Evolutionary conservation across 2,113 vertebrate species (phyloP), one percentile per base, ranked within the genome.

Genomic region (Lichenostomus cassidix): DNA sequence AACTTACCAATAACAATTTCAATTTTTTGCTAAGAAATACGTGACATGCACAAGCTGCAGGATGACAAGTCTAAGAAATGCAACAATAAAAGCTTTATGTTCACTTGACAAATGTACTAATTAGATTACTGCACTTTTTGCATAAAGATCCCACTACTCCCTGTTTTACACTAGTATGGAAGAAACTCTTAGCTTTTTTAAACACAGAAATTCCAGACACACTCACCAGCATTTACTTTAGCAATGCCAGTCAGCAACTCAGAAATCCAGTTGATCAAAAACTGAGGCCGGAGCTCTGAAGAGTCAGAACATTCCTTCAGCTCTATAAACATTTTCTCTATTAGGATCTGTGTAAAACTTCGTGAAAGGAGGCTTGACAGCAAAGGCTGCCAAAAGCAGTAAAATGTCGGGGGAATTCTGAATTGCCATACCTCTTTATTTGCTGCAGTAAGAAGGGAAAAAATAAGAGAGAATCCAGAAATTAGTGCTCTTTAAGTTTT

Each of bases 301-400:
- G 73, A 77, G 11, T 94, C 96, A 52, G 95, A 84, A 80, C 98
- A 98, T 49, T 96, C 95, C 64, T 99, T 98, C 82, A 99, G 76
- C 62, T 99, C 98, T 2, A 82, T 49, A 41, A 99, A 98, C 92
- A 99, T 98, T 95, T 98, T 99, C 92, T 99, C 98, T 75, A 99
- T 96, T 12, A 99, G 92, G 49, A 97, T 94, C 87, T 98, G 98
- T 3, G 98, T 97, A 70, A 99, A 99, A n/a, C 94, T 69, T 17
- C 88, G 96, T 2, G 98, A 98, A 83, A 98, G 98, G 55, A 99
- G 97, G 53, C 97, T 94, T 95, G 98, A 98, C 64, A 99, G 96
- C 76, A 99, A 97, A 15, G 99, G 99, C 81, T 99, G 98, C 99
- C 99, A 99, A 84, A 99, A 99, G n/a, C 97, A 97, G 89, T 99